Evolutionary conservation across 2,888 invertebrate genomes (phyloP).

Genomic region (Dynastes tityus): DNA sequence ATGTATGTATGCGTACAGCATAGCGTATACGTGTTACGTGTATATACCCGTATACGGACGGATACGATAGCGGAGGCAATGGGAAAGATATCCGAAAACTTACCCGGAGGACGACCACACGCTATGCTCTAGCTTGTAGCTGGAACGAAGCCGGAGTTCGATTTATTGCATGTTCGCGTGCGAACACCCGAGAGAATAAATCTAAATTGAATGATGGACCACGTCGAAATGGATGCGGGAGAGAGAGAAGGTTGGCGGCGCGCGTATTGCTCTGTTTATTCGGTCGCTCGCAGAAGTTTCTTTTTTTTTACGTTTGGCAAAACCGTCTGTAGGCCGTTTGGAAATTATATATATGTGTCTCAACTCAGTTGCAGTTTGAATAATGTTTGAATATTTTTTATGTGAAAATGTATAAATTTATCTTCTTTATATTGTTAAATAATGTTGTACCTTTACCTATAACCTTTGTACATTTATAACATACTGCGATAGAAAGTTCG

Average conservation of each 20-base stretch:
- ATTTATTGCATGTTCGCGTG: slow-evolving; percentile 35
- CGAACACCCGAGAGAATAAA: slow-evolving; percentile 27
- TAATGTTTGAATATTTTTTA: background rate
- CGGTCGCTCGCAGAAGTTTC: slow-evolving; percentile 10
- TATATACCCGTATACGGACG: background rate
- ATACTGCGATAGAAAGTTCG: no score
- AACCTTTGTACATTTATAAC: no score
- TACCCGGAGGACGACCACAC: background rate
- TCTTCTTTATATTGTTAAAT: no score
- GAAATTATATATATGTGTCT: background rate
- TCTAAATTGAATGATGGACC: slow-evolving; percentile 44
- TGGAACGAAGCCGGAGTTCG: slow-evolving; percentile 10
- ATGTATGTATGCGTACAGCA: no score
- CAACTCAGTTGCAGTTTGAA: slow-evolving; percentile 1
- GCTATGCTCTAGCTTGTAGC: background rate
- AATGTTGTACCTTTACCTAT: no score
- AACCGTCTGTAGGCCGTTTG: background rate
- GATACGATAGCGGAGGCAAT: background rate
- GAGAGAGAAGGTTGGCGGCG: background rate
- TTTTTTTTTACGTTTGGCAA: background rate
- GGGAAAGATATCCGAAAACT: slow-evolving; percentile 11
- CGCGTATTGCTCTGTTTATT: slow-evolving; percentile 40
- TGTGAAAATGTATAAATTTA: no score
- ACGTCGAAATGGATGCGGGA: slow-evolving; percentile 10
- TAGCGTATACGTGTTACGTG: background rate